Percentiles rank a stretch among this genome's conserved stretches.
phyloP scores from a whole-genome alignment of 2,797 vertebrate species.

The Myotis pilosus region DNA sequence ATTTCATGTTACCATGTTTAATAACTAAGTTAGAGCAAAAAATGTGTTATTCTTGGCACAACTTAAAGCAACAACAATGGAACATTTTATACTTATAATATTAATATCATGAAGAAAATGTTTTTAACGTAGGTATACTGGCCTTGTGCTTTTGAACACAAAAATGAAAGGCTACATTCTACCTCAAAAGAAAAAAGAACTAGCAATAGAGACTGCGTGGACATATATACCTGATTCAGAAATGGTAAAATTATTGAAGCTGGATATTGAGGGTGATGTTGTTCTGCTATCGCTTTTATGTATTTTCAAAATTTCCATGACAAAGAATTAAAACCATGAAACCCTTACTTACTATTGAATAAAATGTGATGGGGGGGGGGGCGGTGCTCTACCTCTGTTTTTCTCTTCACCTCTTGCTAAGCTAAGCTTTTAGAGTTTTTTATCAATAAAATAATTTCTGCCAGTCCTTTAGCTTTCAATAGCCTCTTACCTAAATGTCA shows the following conservation, averaged over 20 bases:
- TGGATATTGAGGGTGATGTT: not conserved
- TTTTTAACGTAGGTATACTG: not conserved
- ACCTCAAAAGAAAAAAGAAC: not conserved
- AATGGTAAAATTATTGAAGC: not conserved
- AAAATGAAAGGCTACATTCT: not conserved
- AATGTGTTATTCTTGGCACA: not conserved
- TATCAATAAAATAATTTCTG: not conserved
- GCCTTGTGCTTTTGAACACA: not conserved
- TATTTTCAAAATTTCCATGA: not conserved
- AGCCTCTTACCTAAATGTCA: constrained; percentile 54
- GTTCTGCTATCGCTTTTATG: not conserved
- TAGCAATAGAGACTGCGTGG: not conserved
- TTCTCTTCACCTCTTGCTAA: not conserved
- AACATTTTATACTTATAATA: not conserved
- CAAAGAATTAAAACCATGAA: constrained; percentile 4
- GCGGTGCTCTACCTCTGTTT: not conserved
- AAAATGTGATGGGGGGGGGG: not conserved
- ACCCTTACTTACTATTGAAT: not conserved
- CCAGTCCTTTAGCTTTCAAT: not conserved
- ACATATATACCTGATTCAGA: not conserved
- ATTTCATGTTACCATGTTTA: not conserved
- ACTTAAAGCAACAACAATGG: not conserved
- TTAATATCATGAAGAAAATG: not conserved
- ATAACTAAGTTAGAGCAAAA: not conserved
- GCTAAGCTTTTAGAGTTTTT: constrained; percentile 2